Evolutionary conservation across 2,888 invertebrate species (phyloP), one percentile per base, ranked within the genome.

Genomic region (Dasysyrphus tricinctus): DNA sequence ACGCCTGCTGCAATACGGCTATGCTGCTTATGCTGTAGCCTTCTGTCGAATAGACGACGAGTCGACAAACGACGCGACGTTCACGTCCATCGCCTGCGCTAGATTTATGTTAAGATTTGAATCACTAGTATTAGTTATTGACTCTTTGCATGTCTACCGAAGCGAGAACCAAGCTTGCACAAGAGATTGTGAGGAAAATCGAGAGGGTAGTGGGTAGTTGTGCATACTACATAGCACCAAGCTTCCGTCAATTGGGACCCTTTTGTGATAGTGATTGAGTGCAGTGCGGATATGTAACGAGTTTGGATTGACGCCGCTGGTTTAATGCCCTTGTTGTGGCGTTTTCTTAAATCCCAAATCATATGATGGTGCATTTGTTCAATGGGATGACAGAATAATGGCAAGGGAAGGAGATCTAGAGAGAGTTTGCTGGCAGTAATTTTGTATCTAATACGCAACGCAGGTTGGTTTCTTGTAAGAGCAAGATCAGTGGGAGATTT

Each of bases 131-230:
- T n/a, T n/a, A 79, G 86, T 87, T 87, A 87, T 83, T 87, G 87
- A 87, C 87, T 87, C 87, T 83, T 82, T 82, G 87, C 82, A 83
- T 87, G 87, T 87, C 82, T 65, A 81, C 79, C 79, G 82, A 80
- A 76, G 78, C 65, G 76, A 69, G 54, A 54, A 54, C 47, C 54
- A 44, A 49, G n/a, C 34, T 37, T 39, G 59, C 9, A 12, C 32
- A 16, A 9, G n/a, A 32, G n/a, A 14, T 42, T 14, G 11, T 14
- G 39, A 69, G 11, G 47, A 1, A 29, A 29, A 0, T n/a, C 24
- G 37, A 5, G 37, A 5, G 9, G 14, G 29, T 8, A 5, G 14
- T n/a, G n/a, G n/a, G n/a, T n/a, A n/a, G n/a, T n/a, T n/a, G n/a
- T n/a, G 5, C 42, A 42, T 19, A 19, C 1, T 5, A 19, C 8